Conservation (phyloP, 2,888 invertebrate species). For the Creontiades dilutus region DNA sequence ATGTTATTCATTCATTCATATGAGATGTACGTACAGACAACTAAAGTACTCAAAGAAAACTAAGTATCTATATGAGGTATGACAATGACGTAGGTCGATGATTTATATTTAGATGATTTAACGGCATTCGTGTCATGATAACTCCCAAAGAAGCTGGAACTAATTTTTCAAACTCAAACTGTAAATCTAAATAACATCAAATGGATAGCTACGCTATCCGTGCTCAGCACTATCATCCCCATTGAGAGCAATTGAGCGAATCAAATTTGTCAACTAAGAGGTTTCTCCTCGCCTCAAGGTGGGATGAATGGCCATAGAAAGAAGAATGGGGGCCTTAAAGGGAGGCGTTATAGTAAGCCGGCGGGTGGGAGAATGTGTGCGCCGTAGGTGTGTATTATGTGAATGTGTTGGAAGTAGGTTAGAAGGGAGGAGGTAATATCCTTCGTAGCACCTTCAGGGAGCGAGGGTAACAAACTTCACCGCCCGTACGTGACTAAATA, state of each 20-base stretch:
- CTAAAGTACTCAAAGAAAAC: too few species aligned
- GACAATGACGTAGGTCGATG: too few species aligned
- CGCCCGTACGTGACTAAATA: conserved; percentile 36
- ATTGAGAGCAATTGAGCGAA: background rate
- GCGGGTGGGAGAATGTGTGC: background rate
- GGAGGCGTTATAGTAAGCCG: background rate
- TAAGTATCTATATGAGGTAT: too few species aligned
- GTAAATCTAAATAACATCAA: too few species aligned
- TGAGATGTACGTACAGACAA: too few species aligned
- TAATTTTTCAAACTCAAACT: too few species aligned
- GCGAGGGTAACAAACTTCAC: conserved; percentile 28
- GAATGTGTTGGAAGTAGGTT: background rate
- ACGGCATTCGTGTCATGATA: too few species aligned
- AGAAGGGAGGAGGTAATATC: background rate
- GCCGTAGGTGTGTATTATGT: background rate
- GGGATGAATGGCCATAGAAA: conserved; percentile 16
- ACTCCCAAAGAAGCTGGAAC: too few species aligned
- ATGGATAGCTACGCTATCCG: too few species aligned
- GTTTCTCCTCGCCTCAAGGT: conserved; percentile 15
- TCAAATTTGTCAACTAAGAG: background rate
- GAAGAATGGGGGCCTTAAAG: conserved; percentile 17
- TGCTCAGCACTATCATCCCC: background rate
- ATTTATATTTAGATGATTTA: too few species aligned
- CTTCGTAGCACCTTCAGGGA: background rate
- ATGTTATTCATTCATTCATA: too few species aligned